Evolutionary conservation across 2,888 invertebrate genomes (phyloP), one percentile per base, ranked within the genome.

Genomic region (Hybos culiciformis): DNA sequence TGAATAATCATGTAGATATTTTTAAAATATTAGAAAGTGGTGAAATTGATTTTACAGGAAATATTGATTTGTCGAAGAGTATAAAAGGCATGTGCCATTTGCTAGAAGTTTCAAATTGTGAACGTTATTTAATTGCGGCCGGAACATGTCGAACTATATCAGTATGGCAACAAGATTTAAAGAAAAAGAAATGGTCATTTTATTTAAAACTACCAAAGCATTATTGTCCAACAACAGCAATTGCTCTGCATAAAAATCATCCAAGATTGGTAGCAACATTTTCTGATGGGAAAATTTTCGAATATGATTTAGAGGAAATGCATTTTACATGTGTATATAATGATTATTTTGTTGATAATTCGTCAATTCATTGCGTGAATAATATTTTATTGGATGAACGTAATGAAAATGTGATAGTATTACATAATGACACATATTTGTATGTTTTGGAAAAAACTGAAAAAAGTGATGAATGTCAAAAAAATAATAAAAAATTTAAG

Each of bases 201-300:
- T 56, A 71, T 42, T 73, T 77, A 46, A 72, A 73, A 40, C 63
- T 91, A 50, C 91, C 91, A 0, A 75, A 70, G 23, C 82, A 84
- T 57, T 65, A 67, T 11, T 78, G 74, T 47, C 71, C 79, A 29
- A 79, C 83, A 1, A 82, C 83, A 0, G 83, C 87, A 0, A 54
- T 91, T 50, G 72, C 77, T 1, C 70, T 90, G 34, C 77, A 82
- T 56, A 70, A 73, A 15, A 61, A 60, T 8, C 65, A 66, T 3
- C 70, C 74, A 5, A 71, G 71, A 34, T 61, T 91, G 7, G 72
- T 86, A 24, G 70, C 83, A 9, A 76, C 75, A 3, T 90, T 88
- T 66, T 73, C 84, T 1, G 83, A 92, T 68, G 81, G 83, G 54
- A 82, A 78, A 80, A 70, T 90, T 46, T 66, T 83, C 32, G 88